Evolutionary conservation across 2,888 invertebrate species (phyloP).

Genomic region (Acrobasis repandana): DNA sequence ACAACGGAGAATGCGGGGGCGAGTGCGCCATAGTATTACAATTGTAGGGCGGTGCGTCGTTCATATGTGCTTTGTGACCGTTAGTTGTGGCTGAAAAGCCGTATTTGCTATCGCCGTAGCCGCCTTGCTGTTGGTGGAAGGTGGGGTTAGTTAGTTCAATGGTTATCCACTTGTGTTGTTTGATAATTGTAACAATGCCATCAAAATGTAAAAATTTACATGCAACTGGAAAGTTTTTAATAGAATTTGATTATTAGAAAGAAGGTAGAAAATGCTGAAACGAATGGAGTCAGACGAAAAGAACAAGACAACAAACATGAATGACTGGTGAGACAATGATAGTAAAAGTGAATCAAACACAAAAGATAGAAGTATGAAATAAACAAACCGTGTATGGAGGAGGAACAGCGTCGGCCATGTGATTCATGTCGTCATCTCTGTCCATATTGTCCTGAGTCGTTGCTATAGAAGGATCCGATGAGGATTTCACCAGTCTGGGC

Average conservation of each 20-base stretch:
- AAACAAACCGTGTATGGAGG: constrained; percentile 93
- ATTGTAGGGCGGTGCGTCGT: constrained; percentile 70
- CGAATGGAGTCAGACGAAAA: neutral
- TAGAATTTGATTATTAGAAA: too few species aligned
- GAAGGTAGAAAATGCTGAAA: neutral
- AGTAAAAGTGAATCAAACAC: constrained; percentile 29
- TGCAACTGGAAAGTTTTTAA: too few species aligned
- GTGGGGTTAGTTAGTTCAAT: constrained; percentile 37
- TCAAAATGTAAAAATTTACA: too few species aligned
- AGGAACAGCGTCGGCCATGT: constrained; percentile 86
- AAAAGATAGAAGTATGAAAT: constrained; percentile 36
- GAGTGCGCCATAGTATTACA: constrained; percentile 69
- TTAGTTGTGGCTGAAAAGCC: constrained; percentile 81
- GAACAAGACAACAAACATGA: constrained; percentile 15
- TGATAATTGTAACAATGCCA: too few species aligned
- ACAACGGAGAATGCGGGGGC: constrained; percentile 79
- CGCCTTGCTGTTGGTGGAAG: constrained; percentile 63
- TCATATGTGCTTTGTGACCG: constrained; percentile 45
- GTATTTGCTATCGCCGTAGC: constrained; percentile 85
- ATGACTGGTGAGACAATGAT: constrained; percentile 16
- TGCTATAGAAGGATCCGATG: constrained; percentile 96
- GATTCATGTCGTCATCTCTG: constrained; percentile 81
- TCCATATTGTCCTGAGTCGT: constrained; percentile 94
- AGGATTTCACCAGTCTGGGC: constrained; percentile 89
- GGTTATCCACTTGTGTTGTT: constrained; percentile 29